phyloP scores from a whole-genome alignment of 2,888 invertebrate species.

The Panopea generosa region DNA sequence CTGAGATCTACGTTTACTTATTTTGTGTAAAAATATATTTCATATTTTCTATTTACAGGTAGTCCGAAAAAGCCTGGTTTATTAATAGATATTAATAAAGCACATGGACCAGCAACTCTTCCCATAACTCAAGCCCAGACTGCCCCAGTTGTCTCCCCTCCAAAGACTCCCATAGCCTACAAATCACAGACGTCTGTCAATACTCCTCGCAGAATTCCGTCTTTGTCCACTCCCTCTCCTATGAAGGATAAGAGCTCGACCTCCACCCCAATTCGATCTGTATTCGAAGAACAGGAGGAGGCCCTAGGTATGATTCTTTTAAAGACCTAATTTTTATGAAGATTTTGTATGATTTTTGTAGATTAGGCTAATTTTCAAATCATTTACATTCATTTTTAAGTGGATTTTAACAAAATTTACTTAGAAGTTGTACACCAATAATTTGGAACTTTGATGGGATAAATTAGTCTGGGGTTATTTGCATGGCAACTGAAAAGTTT shows the following conservation, averaged over 20 bases:
- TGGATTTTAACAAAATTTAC: too few species aligned
- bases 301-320: conserved; percentile 37
- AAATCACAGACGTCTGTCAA: not conserved
- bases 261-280: conserved; percentile 33
- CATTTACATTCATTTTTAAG: too few species aligned
- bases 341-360: too few species aligned
- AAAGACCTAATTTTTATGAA: too few species aligned
- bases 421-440: too few species aligned
- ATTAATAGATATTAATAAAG: conserved; percentile 36
- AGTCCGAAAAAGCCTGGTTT: conserved; percentile 7
- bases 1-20: too few species aligned
- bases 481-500: too few species aligned
- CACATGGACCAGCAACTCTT: conserved; percentile 9
- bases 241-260: not conserved
- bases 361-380: too few species aligned
- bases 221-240: not conserved
- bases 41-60: not conserved
- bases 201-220: not conserved
- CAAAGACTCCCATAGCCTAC: conserved; percentile 15
- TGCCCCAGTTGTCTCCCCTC: conserved; percentile 40
- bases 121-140: conserved; percentile 19
- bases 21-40: too few species aligned
- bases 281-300: conserved; percentile 48
- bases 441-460: too few species aligned
- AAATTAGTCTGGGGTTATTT: too few species aligned